Percentiles rank a stretch among this genome's conserved stretches.
phyloP scores from a whole-genome alignment of 2,113 vertebrate species.

The Malurus elegans region DNA sequence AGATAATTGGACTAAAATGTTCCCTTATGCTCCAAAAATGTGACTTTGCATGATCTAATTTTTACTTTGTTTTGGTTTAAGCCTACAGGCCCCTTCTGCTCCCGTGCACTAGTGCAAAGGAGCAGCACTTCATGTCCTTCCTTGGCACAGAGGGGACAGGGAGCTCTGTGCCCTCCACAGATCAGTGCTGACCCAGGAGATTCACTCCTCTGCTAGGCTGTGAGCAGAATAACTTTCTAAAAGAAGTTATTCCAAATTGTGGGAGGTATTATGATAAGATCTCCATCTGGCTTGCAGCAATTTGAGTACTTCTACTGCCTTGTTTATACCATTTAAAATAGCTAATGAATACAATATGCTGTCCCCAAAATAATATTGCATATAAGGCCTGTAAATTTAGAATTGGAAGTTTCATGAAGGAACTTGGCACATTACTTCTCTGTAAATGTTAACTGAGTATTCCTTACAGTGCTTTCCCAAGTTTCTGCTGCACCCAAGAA shows the following conservation, averaged over 20 bases:
- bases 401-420: neutral
- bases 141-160: neutral
- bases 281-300: constrained; percentile 23
- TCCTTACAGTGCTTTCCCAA: neutral
- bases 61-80: constrained; percentile 10
- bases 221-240: constrained; percentile 19
- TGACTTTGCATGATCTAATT: neutral
- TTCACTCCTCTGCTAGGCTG: neutral
- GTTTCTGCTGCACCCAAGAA: neutral
- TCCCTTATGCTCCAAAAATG: constrained; percentile 52
- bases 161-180: neutral
- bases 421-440: neutral
- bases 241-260: neutral
- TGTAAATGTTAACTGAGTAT: neutral
- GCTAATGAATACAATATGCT: constrained; percentile 32
- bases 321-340: constrained; percentile 34
- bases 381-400: neutral
- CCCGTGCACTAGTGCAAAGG: neutral
- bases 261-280: constrained; percentile 55
- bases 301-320: constrained; percentile 12
- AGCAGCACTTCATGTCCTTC: neutral
- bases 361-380: neutral
- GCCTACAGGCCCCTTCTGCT: neutral
- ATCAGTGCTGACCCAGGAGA: neutral
- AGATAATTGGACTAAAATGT: constrained; percentile 52